A percentile compares a stretch with the other conserved stretches of the same genome.
These are phyloP conservation scores for Porites evermanni DNA, from an alignment of 92 coral and sea anemone species.

Conservation along the genomic window DNA sequence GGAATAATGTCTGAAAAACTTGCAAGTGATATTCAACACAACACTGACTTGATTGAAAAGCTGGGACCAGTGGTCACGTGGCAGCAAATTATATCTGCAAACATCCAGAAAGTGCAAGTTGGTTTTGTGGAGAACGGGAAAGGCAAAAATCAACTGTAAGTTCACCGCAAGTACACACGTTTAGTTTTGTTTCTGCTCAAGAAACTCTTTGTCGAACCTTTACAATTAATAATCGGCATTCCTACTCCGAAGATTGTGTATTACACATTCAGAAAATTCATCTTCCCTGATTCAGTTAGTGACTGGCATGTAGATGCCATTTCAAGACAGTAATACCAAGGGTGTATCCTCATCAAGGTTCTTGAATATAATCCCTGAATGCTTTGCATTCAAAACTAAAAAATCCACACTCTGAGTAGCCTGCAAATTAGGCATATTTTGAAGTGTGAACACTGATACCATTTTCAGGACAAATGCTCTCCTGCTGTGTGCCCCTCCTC, in stretches of 20 bases:
- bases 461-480: no score
- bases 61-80: slow-evolving; percentile 5
- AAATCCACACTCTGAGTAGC: no score
- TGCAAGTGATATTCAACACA: not conserved
- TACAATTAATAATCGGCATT: slow-evolving; percentile 52
- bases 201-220: no score
- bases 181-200: no score
- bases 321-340: not conserved
- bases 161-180: no score
- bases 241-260: slow-evolving; percentile 56
- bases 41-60: not conserved
- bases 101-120: slow-evolving; percentile 16
- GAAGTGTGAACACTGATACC: no score
- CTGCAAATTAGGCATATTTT: no score
- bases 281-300: slow-evolving; percentile 39
- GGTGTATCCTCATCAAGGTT: no score
- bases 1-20: slow-evolving; percentile 12
- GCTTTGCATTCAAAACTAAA: no score
- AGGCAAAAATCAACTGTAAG: no score
- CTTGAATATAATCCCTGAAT: no score
- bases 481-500: no score
- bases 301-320: slow-evolving; percentile 30
- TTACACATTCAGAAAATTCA: slow-evolving; percentile 74
- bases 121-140: slow-evolving; percentile 22
- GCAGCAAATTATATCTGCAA: slow-evolving; percentile 29